Percentiles rank a stretch among this genome's conserved stretches.
Conservation (phyloP, 92 coral and sea anemone species). For the Porites cylindrica region DNA sequence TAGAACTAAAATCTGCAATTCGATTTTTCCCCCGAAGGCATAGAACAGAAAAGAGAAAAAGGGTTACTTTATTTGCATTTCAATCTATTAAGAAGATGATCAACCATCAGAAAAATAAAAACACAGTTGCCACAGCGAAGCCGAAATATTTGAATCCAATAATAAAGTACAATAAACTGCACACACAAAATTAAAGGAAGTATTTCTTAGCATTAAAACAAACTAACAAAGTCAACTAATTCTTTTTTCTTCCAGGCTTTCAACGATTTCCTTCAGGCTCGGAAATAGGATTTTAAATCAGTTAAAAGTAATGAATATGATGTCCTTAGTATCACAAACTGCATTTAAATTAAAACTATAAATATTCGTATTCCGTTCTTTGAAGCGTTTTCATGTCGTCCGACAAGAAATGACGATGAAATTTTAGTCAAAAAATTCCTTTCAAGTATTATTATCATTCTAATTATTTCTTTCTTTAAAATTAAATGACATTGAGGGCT, state of each 20-base stretch:
- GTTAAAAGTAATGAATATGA: conserved; percentile 5
- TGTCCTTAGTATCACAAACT: conserved; percentile 28
- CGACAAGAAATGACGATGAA: not conserved
- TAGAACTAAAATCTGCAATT: not conserved
- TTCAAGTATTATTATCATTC: not conserved
- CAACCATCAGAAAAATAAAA: not conserved
- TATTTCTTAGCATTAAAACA: not conserved
- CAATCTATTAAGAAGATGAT: not conserved
- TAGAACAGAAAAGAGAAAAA: not conserved
- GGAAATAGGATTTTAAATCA: conserved; percentile 25
- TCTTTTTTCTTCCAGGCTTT: not conserved
- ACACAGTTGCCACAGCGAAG: not conserved
- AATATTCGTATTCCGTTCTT: not conserved
- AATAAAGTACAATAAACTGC: not conserved
- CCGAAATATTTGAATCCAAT: not conserved
- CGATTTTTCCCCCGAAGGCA: conserved; percentile 27
- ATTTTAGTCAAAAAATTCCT: conserved; percentile 14
- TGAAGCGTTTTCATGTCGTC: not conserved
- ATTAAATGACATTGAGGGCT: not conserved
- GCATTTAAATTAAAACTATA: conserved; percentile 24
- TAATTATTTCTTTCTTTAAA: not conserved
- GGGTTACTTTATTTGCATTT: conserved; percentile 8
- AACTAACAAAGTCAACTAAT: not conserved
- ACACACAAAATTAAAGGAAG: not conserved
- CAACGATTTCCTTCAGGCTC: conserved; percentile 23